Conservation (phyloP, 2,888 invertebrate genomes). For the Xestoiulus laeticollis region DNA sequence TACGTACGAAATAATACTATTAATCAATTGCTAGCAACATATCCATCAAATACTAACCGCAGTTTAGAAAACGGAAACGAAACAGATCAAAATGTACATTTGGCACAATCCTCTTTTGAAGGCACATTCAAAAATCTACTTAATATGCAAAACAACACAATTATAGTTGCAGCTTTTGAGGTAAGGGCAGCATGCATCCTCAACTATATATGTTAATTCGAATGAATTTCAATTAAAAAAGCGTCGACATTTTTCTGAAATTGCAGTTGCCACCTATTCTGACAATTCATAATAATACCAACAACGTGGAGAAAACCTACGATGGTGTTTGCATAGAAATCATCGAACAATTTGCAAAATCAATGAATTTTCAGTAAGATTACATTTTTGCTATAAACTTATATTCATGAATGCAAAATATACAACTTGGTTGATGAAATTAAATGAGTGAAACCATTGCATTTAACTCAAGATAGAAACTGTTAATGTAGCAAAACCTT, state of each 20-base stretch:
- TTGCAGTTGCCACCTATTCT: conserved; percentile 44
- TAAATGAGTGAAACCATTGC: too few species aligned
- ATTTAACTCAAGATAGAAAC: too few species aligned
- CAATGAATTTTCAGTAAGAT: conserved; percentile 51
- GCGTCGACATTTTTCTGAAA: background rate
- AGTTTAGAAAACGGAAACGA: background rate
- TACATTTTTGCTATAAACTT: too few species aligned
- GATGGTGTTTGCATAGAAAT: conserved; percentile 52
- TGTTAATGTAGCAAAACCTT: background rate
- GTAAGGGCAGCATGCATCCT: background rate
- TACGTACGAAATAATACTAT: background rate
- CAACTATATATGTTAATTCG: too few species aligned
- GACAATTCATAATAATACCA: background rate
- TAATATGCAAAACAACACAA: background rate
- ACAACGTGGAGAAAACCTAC: background rate
- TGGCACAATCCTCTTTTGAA: background rate
- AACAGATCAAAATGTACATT: background rate
- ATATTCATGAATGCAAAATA: too few species aligned
- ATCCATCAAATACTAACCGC: background rate
- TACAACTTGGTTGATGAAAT: too few species aligned
- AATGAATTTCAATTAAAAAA: background rate
- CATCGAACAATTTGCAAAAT: conserved; percentile 47
- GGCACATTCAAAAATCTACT: background rate
- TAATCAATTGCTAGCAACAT: background rate
- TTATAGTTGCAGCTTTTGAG: conserved; percentile 43